A percentile compares a stretch with the other conserved stretches of the same genome.
These are phyloP conservation scores for Cuculus canorus DNA, from an alignment of 2,797 vertebrate genomes.

Conservation along the genomic window DNA sequence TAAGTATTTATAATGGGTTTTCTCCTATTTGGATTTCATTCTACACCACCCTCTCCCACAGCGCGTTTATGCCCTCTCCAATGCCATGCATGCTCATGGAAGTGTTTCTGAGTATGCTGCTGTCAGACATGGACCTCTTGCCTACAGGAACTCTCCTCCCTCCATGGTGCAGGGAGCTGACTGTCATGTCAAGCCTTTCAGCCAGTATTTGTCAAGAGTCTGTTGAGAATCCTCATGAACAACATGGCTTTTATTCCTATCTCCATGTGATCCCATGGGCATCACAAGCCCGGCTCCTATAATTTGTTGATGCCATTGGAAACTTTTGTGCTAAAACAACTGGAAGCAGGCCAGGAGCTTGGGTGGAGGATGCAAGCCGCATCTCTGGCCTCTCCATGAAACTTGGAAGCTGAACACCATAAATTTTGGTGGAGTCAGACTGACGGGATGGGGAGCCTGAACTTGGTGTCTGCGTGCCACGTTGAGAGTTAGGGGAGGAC, in stretches of 20 bases:
- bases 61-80: background rate
- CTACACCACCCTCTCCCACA: background rate
- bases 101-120: background rate
- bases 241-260: background rate
- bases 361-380: background rate
- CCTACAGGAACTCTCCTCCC: background rate
- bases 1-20: background rate
- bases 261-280: background rate
- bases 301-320: background rate
- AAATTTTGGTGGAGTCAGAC: background rate
- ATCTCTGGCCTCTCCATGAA: background rate
- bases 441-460: background rate
- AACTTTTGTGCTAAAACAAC: background rate
- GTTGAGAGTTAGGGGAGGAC: background rate
- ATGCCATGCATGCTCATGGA: accelerated
- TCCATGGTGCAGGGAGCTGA: no score
- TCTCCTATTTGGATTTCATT: background rate
- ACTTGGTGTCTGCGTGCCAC: background rate
- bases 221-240: background rate
- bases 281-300: background rate
- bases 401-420: background rate
- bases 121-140: background rate
- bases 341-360: background rate
- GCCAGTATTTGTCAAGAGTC: background rate
- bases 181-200: background rate